Evolutionary conservation across 1,140 invertebrate genomes (phyloP), one percentile per base, ranked within the genome.

Genomic region (Brachystomella parvula): DNA sequence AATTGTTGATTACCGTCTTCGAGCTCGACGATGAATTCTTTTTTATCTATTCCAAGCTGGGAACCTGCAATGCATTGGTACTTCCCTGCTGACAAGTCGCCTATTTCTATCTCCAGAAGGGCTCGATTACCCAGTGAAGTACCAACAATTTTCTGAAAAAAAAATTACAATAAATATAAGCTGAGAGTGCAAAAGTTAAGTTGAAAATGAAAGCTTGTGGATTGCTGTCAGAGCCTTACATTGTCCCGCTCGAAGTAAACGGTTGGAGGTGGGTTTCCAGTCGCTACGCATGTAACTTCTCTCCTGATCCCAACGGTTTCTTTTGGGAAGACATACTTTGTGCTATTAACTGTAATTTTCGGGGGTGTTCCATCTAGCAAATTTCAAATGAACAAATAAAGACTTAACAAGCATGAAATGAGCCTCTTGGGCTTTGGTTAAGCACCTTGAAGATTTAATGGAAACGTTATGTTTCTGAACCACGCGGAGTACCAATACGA

Each of bases 401-500:
- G 35, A 61, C 15, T 32, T 3, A 32, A 31, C 24, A 17, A 9
- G 31, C 9, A 39, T 47, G 19, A 3, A 44, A 30, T 29, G 19
- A 1, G 15, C 17, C 17, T 24, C 29, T 44, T 21, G 21, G 3
- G 2, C 19, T 28, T 1, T 35, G 24, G 21, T 17, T n/a, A 63
- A 19, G 19, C 17, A 39, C 33, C 30, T 61, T 61, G 15, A 24
- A 39, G 29, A 31, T 21, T 59, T n/a, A 59, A 2, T 3, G 6
- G 21, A 6, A 9, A 31, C 1, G 31, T 12, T 3, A 62, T 62
- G 19, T 62, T 39, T 47, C 61, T 44, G 29, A 35, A 63, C 21
- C 21, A 63, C 2, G 39, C 35, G 3, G 61, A 47, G 24, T 63
- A 63, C 61, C 61, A 63, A 31, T 49, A 63, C 2, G 61, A 63